Base-by-base conservation (phyloP, 2,888 invertebrate species). In the Lithodes maja region DNA sequence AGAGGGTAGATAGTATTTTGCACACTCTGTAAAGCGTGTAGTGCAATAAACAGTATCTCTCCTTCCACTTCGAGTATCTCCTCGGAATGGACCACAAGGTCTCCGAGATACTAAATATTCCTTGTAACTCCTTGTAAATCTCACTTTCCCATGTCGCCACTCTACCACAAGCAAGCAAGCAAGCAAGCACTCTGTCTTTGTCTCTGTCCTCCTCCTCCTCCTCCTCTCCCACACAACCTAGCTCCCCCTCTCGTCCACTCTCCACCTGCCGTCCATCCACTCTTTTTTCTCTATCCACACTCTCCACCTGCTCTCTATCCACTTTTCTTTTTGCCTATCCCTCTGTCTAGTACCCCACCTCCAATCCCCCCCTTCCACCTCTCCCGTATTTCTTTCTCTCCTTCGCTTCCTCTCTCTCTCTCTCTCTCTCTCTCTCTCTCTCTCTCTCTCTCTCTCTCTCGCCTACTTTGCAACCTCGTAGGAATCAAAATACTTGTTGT, bases 391-490 rank as follows among this genome's bases (percentile, higher is more conserved):
- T 52, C 52, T n/a, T 53, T 52, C 78, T 52, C 78, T n/a, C 50
- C n/a, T 53, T 52, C 78, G 52, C 52, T 52, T 17, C 33, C 3
- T 77, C 33, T 77, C 2, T 81, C 12, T 61, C 49, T 55, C 68
- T 61, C 81, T 15, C 12, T 49, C 81, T 49, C 68, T 17, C 61
- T 61, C 33, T 33, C 17, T 3, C 61, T 17, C 49, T 12, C 52
- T 15, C 52, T 52, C 78, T 52, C 78, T 52, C 52, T n/a, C 78
- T 52, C 78, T 52, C 78, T n/a, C 50, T 52, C 52, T 52, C 78
- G 52, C 52, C n/a, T 17, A 61, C 61, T 33, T 49, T 55, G 33
- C 33, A 33, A 0, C 33, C 33, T 33, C 33, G 33, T 33, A 33
- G 33, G 33, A 33, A 33, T 33, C 33, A 33, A 33, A 33, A 33